Evolutionary conservation across 2,797 vertebrate genomes (phyloP), one percentile per base, ranked within the genome.

Genomic region (Coccyzus lansbergi): DNA sequence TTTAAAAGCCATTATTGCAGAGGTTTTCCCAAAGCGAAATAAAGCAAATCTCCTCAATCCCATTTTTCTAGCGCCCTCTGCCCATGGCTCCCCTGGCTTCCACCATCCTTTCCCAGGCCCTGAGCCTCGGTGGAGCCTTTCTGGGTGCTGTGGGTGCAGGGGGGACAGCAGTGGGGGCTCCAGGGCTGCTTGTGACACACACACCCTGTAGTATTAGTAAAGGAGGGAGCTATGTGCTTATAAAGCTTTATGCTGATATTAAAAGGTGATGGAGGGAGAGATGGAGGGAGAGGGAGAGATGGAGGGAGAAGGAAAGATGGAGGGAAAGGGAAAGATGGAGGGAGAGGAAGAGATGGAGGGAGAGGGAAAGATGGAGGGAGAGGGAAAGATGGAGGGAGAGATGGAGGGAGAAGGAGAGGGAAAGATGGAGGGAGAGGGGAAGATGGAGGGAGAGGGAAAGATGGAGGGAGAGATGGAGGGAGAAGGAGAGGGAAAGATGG

Each of bases 1-100:
- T 94, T 95, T 96, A 93, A 96, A 97, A 91, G 51, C 93, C 92
- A 93, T 96, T 96, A 89, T 72, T 72, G 84, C 71, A 49, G 91
- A 88, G 69, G 72, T 90, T 96, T 95, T 91, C 86, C 83, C 64
- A 58, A 87, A 91, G 81, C 34, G n/a, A 87, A 92, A 74, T 93
- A 81, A 72, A 74, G 83, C 64, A n/a, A 76, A 63, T 87, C 62
- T 78, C 65, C 62, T 85, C 85, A 56, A 18, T 69, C 31, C 59
- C 83, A 71, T 72, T 92, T 92, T 94, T 62, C 75, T 89, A 91
- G 85, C 87, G 80, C 91, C 92, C 90, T 89, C 85, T 95, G 91
- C 15, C 93, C 96, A 70, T 24, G 55, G 51, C 24, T 94, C 22
- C 31, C 36, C 79, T n/a, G 22, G 79, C 18, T n/a, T 91, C 31